Evolutionary conservation across 2,797 vertebrate species (phyloP), one percentile per base, ranked within the genome.

Genomic region (Geotria australis): DNA sequence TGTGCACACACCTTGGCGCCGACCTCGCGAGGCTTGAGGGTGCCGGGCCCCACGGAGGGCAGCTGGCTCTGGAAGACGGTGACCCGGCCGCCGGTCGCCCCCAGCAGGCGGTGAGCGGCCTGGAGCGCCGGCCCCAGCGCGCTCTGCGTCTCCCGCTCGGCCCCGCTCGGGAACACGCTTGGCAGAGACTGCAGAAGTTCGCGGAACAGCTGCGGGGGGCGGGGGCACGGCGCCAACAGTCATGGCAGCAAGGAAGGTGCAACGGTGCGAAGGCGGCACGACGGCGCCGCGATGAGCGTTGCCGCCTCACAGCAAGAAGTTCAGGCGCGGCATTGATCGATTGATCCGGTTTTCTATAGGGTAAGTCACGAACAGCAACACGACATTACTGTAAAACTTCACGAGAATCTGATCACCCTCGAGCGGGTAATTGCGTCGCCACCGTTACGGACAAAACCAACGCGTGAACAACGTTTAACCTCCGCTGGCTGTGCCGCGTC

Each of bases 1-100:
- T n/a, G n/a, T n/a, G 48, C 10, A 8, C 24, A 8, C 10, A 48
- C 55, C 12, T 8, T 13, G 10, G 10, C 11, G 10, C n/a, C n/a
- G 8, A 47, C 24, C 10, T n/a, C 6, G 65, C 86, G 74, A 2
- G 85, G 85, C 62, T 85, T 81, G 66, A 98, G 69, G 49, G 71
- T 71, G 2, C 91, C 91, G 0, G 78, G 73, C 2, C 91, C 91
- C 63, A 93, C 62, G 7, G 81, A 83, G 1, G 91, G 85, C 58
- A 95, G 73, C 71, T 95, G 86, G 14, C 81, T 88, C 66, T 94
- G 89, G 69, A 95, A 95, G 56, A 98, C 81, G 2, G 85, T 80
- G 64, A 98, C 68, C 1, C 89, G 77, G 1, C 89, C 89, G 12
- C 89, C 89, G 1, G 82, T 94, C 60, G 86, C 74, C 51, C 79